phyloP scores from a whole-genome alignment of 2,797 vertebrate species.

The Muscicapa striata region DNA sequence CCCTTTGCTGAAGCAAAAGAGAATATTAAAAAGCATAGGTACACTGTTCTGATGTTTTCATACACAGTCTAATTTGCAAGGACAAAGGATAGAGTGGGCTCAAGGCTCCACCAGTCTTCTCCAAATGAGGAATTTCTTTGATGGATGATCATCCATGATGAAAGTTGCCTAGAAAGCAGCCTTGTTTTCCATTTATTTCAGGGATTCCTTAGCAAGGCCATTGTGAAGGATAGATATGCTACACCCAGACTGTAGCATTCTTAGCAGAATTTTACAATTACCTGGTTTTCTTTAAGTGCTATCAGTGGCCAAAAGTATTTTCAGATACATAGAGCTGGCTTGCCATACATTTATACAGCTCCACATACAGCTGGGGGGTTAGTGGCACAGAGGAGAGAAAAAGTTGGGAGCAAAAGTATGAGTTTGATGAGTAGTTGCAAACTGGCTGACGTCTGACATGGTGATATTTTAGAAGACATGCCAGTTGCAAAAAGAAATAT shows the following conservation, averaged over 20 bases:
- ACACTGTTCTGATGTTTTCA: background rate
- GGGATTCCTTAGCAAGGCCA: background rate
- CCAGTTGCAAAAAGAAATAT: background rate
- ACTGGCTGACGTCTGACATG: background rate
- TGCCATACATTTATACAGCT: background rate
- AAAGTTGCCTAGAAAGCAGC: background rate
- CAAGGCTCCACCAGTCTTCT: background rate
- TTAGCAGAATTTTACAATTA: background rate
- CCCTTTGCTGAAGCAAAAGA: background rate
- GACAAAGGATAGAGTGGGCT: background rate
- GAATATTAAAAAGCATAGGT: background rate
- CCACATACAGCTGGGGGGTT: background rate
- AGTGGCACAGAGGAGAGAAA: background rate
- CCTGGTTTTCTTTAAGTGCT: background rate
- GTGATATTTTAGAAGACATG: background rate
- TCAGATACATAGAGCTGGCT: background rate
- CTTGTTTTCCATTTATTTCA: background rate
- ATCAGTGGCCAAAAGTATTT: background rate
- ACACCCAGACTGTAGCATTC: no score
- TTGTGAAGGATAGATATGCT: background rate
- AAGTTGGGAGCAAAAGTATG: background rate
- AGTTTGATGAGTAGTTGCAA: background rate
- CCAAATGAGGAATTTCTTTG: background rate
- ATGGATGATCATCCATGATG: background rate
- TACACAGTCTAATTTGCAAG: background rate